These are phyloP conservation scores for Ceraclea dissimilis DNA, from an alignment of 2,888 invertebrate genomes.

Conservation along the genomic window DNA sequence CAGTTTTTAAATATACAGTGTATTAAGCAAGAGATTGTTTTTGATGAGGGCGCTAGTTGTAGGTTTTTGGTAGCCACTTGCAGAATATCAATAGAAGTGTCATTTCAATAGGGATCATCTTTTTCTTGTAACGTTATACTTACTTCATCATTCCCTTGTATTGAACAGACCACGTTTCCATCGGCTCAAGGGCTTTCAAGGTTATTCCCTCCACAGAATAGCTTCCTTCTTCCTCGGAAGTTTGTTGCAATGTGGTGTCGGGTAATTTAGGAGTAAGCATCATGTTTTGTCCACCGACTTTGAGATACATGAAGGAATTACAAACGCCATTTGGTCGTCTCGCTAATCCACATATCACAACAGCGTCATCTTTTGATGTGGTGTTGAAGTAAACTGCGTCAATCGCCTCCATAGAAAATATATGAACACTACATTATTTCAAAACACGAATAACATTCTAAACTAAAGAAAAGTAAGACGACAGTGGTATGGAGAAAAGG, in stretches of 20 bases:
- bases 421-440: neutral
- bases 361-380: constrained; percentile 51
- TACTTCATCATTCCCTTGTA: constrained; percentile 60
- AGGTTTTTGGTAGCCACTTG: too few relatives aligned
- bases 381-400: constrained; percentile 61
- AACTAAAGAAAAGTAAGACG: too few relatives aligned
- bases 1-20: too few relatives aligned
- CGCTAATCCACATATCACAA: constrained; percentile 53
- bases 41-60: too few relatives aligned
- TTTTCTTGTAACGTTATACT: neutral
- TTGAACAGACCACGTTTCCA: constrained; percentile 59
- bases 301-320: constrained; percentile 55
- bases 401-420: constrained; percentile 48
- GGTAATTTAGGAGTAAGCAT: constrained; percentile 53
- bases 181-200: constrained; percentile 54
- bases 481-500: neutral
- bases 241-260: constrained; percentile 50
- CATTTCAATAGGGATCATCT: too few relatives aligned
- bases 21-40: too few relatives aligned
- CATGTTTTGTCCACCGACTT: constrained; percentile 48
- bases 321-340: constrained; percentile 48
- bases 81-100: too few relatives aligned
- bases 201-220: constrained; percentile 56
- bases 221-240: constrained; percentile 38
- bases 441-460: constrained; percentile 2